Conservation (phyloP, 2,888 invertebrate species). For the Patella pellucida region DNA sequence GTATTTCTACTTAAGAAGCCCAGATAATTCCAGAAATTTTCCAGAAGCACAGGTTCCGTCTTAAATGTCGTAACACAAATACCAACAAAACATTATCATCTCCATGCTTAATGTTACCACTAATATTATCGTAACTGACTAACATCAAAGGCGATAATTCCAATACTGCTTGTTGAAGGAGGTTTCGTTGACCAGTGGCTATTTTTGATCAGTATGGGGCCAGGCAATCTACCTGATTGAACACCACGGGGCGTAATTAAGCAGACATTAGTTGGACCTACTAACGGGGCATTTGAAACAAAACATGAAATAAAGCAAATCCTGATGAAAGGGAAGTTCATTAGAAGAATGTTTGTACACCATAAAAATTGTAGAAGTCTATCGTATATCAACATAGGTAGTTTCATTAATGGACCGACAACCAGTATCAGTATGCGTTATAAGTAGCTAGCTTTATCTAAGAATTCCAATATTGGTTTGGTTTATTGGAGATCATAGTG, state of each 20-base stretch:
- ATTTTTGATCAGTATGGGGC: background rate
- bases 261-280: background rate
- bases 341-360: background rate
- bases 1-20: too few relatives aligned
- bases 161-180: too few relatives aligned
- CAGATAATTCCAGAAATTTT: too few relatives aligned
- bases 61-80: too few relatives aligned
- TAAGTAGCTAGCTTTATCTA: too few relatives aligned
- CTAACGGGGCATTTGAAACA: slow-evolving; percentile 9
- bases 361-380: background rate
- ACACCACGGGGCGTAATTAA: background rate
- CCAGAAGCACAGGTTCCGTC: too few relatives aligned
- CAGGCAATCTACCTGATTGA: background rate
- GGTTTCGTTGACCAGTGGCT: background rate
- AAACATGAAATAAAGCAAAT: background rate
- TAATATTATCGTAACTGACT: background rate
- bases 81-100: too few relatives aligned
- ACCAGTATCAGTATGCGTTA: too few relatives aligned
- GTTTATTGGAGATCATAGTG: too few relatives aligned
- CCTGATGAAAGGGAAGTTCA: background rate
- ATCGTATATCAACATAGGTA: too few relatives aligned
- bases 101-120: background rate
- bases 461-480: too few relatives aligned
- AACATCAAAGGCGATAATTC: background rate
- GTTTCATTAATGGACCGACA: too few relatives aligned